Evolutionary conservation across 2,888 invertebrate genomes (phyloP).

Genomic region (Xestia sexstrigata): DNA sequence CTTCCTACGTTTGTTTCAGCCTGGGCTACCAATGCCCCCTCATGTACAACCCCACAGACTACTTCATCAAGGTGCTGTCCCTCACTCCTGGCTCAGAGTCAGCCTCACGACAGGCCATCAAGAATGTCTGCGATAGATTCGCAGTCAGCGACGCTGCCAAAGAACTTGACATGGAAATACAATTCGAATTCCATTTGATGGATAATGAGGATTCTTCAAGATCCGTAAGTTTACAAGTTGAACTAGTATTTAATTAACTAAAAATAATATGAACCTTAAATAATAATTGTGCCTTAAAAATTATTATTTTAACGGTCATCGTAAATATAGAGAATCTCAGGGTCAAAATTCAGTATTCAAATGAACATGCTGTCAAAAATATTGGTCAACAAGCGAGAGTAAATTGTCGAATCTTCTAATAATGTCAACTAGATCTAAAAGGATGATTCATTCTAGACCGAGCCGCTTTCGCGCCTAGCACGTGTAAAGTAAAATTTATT

Average conservation of each 20-base stretch:
- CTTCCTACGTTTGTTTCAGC: conserved; percentile 78
- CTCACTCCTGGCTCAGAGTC: conserved; percentile 94
- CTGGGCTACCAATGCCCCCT: conserved; percentile 94
- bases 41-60: conserved; percentile 97
- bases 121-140: conserved; percentile 94
- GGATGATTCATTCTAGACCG: neutral
- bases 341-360: neutral
- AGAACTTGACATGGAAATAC: conserved; percentile 94
- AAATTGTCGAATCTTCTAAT: neutral
- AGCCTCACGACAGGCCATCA: conserved; percentile 92
- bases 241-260: neutral
- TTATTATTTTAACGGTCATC: neutral
- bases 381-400: neutral
- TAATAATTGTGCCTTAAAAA: neutral
- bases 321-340: neutral
- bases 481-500: neutral
- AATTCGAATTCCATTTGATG: conserved; percentile 93
- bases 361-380: conserved; percentile 1
- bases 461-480: neutral
- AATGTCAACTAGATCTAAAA: neutral
- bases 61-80: conserved; percentile 96
- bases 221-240: conserved; percentile 35
- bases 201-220: conserved; percentile 87
- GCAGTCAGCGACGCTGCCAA: conserved; percentile 94
- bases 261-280: conserved; percentile 5